Evolutionary conservation across 2,797 vertebrate species (phyloP).

Genomic region (Nasua narica): DNA sequence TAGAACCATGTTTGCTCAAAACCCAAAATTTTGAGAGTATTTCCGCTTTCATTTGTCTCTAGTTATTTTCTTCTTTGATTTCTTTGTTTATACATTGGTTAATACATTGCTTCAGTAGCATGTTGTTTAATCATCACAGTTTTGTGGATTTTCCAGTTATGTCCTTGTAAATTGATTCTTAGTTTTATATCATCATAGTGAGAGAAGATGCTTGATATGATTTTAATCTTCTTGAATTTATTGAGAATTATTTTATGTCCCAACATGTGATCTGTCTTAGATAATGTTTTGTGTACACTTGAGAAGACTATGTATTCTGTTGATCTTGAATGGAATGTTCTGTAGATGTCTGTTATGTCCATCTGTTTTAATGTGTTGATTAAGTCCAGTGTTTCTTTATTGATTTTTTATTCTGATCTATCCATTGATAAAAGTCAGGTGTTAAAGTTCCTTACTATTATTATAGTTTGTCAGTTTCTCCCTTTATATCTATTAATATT

Average conservation of each 20-base stretch:
- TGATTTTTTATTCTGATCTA: background rate
- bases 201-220: background rate
- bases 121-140: background rate
- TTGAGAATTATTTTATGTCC: background rate
- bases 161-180: background rate
- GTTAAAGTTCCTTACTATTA: background rate
- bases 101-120: background rate
- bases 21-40: background rate
- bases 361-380: background rate
- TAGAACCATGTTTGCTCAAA: background rate
- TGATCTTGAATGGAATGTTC: background rate
- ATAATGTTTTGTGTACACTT: background rate
- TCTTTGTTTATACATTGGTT: background rate
- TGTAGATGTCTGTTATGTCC: background rate
- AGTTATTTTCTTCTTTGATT: background rate
- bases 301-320: background rate
- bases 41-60: background rate
- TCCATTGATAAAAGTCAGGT: background rate
- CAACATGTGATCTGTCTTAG: background rate
- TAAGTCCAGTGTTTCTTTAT: background rate
- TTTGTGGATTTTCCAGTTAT: background rate
- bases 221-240: background rate
- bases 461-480: background rate
- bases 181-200: background rate
- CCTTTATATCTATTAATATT: background rate